Evolutionary conservation across 2,113 vertebrate species (phyloP).

Genomic region (Paramormyrops kingsleyae): DNA sequence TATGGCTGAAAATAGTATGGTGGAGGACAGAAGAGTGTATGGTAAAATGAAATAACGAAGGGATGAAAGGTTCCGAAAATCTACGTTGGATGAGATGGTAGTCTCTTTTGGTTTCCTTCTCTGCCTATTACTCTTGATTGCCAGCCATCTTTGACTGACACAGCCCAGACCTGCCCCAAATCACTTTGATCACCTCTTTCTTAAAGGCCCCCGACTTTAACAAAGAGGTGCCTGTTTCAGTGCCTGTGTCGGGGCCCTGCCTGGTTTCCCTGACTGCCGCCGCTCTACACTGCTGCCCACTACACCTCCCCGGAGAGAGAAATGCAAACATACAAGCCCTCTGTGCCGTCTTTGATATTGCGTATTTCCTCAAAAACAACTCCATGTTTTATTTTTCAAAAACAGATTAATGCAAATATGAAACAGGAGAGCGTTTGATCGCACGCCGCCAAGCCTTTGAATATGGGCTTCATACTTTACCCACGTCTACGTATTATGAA

Average conservation of each 20-base stretch:
- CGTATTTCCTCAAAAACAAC: constrained; percentile 8
- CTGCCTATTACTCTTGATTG: not conserved
- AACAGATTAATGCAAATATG: constrained; percentile 7
- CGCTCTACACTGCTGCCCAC: not conserved
- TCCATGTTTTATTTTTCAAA: constrained; percentile 12
- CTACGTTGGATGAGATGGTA: not conserved
- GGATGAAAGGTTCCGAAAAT: not conserved
- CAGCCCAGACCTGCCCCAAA: not conserved
- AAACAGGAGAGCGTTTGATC: constrained; percentile 11
- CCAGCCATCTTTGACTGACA: not conserved
- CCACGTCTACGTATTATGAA: not conserved
- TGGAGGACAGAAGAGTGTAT: not conserved
- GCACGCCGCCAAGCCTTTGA: not conserved
- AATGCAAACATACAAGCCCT: constrained; percentile 4
- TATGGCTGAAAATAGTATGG: not conserved
- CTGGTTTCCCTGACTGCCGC: not conserved
- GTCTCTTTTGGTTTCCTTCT: not conserved
- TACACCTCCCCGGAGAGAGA: not conserved
- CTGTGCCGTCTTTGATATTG: not conserved
- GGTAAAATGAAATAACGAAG: not conserved
- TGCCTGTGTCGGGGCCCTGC: constrained; percentile 3
- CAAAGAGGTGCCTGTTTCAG: constrained; percentile 7
- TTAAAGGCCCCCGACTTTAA: not conserved
- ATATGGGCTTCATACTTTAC: not conserved
- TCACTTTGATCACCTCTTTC: constrained; percentile 3